Conservation (phyloP, 2,113 vertebrate genomes). For the Thamnophis sirtalis region DNA sequence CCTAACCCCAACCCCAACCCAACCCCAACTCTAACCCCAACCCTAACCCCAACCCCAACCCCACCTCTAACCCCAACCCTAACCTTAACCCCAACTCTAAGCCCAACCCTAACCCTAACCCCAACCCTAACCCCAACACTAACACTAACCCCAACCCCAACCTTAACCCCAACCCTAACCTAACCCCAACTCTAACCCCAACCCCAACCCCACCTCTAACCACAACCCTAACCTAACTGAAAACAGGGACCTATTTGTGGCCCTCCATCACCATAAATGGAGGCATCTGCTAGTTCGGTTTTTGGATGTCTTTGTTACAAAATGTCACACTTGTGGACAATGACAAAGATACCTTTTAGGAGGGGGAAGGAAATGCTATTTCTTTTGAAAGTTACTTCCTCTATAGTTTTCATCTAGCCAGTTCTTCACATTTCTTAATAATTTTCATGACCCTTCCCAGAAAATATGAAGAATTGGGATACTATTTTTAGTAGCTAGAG, state of each 20-base stretch:
- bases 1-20: too few species aligned
- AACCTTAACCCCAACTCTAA: too few species aligned
- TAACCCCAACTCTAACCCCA: too few species aligned
- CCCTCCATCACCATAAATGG: background rate
- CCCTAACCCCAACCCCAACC: too few species aligned
- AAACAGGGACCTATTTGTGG: background rate
- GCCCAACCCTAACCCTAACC: too few species aligned
- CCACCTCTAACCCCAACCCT: too few species aligned
- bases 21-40: too few species aligned
- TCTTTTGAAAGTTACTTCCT: background rate
- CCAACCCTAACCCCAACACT: too few species aligned
- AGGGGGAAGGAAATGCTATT: background rate
- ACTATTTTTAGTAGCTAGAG: background rate
- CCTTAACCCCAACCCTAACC: too few species aligned
- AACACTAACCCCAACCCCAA: too few species aligned
- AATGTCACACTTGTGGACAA: background rate
- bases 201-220: too few species aligned
- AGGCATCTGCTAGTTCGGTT: background rate
- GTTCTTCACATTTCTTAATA: background rate
- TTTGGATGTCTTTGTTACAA: background rate
- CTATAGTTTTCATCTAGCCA: background rate
- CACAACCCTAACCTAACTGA: too few species aligned
- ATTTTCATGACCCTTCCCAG: background rate
- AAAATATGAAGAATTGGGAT: background rate
- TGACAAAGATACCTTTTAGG: background rate